A percentile compares a stretch with the other conserved stretches of the same genome.
Conservation (phyloP, 35 echinoderm and acorn worm genomes). For the Heliocidaris erythrogramma region DNA sequence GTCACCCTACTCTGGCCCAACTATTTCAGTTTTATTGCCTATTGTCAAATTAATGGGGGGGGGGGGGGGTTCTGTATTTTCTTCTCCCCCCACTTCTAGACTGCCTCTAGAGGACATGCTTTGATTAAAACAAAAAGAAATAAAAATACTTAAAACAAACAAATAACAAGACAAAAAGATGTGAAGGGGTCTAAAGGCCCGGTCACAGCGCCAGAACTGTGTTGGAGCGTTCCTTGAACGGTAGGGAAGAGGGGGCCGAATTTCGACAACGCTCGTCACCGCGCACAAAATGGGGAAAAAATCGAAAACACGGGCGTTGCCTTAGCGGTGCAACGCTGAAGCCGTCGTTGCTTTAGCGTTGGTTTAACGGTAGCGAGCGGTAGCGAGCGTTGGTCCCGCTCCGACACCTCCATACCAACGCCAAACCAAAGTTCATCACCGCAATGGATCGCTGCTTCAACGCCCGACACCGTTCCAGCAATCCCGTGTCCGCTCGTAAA, state of each 20-base stretch:
- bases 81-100: too few relatives aligned
- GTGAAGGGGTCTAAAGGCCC: too few relatives aligned
- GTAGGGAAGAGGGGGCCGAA: constrained; percentile 32
- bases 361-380: constrained; percentile 40
- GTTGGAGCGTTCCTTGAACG: too few relatives aligned
- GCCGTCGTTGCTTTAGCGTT: constrained; percentile 35
- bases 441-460: constrained; percentile 37
- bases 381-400: constrained; percentile 12
- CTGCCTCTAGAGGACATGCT: too few relatives aligned
- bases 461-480: constrained; percentile 42
- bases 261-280: constrained; percentile 38
- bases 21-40: too few relatives aligned
- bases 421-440: constrained; percentile 40
- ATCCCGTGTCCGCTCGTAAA: constrained; percentile 45
- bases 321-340: constrained; percentile 43
- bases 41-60: too few relatives aligned
- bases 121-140: too few relatives aligned
- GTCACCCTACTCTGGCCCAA: too few relatives aligned
- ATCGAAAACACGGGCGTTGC: constrained; percentile 39
- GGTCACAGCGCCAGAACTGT: too few relatives aligned
- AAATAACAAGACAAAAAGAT: too few relatives aligned
- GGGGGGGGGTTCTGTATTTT: too few relatives aligned
- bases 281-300: constrained; percentile 31
- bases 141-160: too few relatives aligned
- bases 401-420: constrained; percentile 39